Conservation (phyloP, 2,888 invertebrate genomes). For the Eulithis prunata region DNA sequence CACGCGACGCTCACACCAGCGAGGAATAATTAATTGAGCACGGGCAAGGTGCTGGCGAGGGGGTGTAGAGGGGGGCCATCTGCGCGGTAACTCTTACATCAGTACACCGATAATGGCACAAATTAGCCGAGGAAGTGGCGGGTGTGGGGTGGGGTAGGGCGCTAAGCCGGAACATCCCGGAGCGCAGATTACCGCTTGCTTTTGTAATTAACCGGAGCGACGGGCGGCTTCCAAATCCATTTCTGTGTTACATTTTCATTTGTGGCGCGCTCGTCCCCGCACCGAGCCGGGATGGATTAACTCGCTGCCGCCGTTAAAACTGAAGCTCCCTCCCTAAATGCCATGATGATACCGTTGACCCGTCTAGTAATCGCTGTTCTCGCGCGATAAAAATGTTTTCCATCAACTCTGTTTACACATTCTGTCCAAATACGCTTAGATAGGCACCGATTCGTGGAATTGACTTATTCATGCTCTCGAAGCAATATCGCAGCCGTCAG, state of each 20-base stretch:
- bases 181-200: conserved; percentile 85
- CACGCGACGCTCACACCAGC: conserved; percentile 84
- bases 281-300: conserved; percentile 72
- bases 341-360: conserved; percentile 46
- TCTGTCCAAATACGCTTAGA: conserved; percentile 68
- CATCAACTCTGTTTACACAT: conserved; percentile 63
- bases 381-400: conserved; percentile 51
- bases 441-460: conserved; percentile 69
- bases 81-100: conserved; percentile 84
- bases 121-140: conserved; percentile 83
- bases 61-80: conserved; percentile 65
- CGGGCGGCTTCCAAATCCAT: conserved; percentile 85
- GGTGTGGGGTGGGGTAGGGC: conserved; percentile 69
- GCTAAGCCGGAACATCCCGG: conserved; percentile 84
- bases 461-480: conserved; percentile 80
- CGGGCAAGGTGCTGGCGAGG: conserved; percentile 64
- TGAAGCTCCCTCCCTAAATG: conserved; percentile 60
- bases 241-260: conserved; percentile 85
- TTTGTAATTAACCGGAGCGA: conserved; percentile 85
- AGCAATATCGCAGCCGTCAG: conserved; percentile 82
- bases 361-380: conserved; percentile 34
- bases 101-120: conserved; percentile 85
- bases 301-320: conserved; percentile 63
- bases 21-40: conserved; percentile 83
- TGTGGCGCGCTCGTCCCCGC: conserved; percentile 75